Conservation (phyloP, 1,140 invertebrate genomes). For the Melitaea cinxia region DNA sequence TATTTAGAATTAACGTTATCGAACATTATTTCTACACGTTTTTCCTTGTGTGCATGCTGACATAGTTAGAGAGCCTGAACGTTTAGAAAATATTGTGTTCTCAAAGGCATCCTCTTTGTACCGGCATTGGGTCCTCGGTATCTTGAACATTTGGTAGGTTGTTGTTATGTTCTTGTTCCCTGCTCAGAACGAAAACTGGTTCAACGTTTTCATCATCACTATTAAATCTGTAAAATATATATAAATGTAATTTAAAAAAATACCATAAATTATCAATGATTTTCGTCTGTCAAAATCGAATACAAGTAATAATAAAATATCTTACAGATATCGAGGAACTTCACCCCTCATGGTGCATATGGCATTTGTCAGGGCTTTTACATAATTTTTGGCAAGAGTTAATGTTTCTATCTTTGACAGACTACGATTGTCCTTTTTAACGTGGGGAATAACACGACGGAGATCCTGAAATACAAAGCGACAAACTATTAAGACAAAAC, state of each 20-base stretch:
- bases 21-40: slow-evolving; percentile 20
- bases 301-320: slow-evolving; percentile 19
- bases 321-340: slow-evolving; percentile 64
- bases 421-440: slow-evolving; percentile 90
- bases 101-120: slow-evolving; percentile 47
- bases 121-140: slow-evolving; percentile 38
- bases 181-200: slow-evolving; percentile 63
- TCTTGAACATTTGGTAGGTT: slow-evolving; percentile 56
- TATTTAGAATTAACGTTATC: slow-evolving; percentile 28
- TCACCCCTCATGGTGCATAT: slow-evolving; percentile 82
- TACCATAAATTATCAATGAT: no score
- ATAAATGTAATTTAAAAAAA: not conserved
- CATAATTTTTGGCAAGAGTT: slow-evolving; percentile 96
- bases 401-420: slow-evolving; percentile 95
- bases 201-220: slow-evolving; percentile 68
- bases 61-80: slow-evolving; percentile 4
- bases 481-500: not conserved
- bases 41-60: slow-evolving; percentile 21
- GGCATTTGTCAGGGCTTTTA: slow-evolving; percentile 94
- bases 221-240: slow-evolving; percentile 57
- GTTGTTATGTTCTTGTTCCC: slow-evolving; percentile 68
- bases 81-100: slow-evolving; percentile 16
- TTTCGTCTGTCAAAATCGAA: not conserved
- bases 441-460: slow-evolving; percentile 95
- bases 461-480: slow-evolving; percentile 85